Evolutionary conservation across 2,797 vertebrate genomes (phyloP).

Genomic region (Rallus crepitans): DNA sequence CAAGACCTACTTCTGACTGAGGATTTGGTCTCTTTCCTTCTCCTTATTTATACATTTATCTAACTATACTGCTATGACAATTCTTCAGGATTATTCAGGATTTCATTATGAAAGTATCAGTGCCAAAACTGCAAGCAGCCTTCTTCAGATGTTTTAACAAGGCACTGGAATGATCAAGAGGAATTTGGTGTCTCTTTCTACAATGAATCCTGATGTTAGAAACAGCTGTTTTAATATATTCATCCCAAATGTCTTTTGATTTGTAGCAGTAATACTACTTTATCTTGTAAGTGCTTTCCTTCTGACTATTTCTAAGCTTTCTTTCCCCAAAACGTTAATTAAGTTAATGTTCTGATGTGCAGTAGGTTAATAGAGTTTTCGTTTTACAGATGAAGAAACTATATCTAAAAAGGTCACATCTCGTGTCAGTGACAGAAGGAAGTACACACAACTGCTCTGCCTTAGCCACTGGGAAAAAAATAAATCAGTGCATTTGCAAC

Average conservation of each 20-base stretch:
- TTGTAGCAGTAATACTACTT: not conserved
- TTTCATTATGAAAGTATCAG: not conserved
- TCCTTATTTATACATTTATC: not conserved
- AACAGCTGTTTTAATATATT: not conserved
- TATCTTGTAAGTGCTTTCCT: not conserved
- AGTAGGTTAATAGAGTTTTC: constrained; percentile 6
- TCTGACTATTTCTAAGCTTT: constrained; percentile 14
- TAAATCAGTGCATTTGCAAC: not conserved
- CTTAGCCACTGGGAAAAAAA: not conserved
- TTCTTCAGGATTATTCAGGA: not conserved
- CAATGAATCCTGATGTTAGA: not conserved
- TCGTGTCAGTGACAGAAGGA: not conserved
- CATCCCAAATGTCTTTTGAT: not conserved
- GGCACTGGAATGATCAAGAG: not conserved
- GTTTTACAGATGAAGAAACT: not conserved
- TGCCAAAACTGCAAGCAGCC: not conserved
- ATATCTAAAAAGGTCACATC: constrained; percentile 1
- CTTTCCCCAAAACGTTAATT: not conserved
- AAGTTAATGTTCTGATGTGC: constrained; percentile 18
- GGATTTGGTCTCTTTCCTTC: not conserved
- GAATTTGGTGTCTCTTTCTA: not conserved
- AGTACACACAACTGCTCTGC: not conserved
- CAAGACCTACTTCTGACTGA: not conserved
- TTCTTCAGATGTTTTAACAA: not conserved
- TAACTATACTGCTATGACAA: not conserved